Percentiles rank a stretch among this genome's conserved stretches.
These are phyloP conservation scores for Tribolium madens DNA, from an alignment of 1,140 invertebrate genomes.

Conservation along the genomic window DNA sequence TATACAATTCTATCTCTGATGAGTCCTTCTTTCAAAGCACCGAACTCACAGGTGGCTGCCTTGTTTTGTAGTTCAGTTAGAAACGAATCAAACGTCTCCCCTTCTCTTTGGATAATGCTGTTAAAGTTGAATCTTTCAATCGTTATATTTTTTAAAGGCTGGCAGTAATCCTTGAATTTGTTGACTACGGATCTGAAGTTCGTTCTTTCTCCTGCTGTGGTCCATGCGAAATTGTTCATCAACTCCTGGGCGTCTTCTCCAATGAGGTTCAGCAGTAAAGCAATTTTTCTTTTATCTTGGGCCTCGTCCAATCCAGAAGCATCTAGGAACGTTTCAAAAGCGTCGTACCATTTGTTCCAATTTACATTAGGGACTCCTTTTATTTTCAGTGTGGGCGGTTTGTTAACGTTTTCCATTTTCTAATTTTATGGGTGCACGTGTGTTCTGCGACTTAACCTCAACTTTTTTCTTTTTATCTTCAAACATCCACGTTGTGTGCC, in stretches of 20 bases:
- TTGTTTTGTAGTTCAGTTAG: slow-evolving; percentile 54
- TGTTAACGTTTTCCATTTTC: background rate
- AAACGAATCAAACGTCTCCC: slow-evolving; percentile 58
- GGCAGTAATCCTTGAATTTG: slow-evolving; percentile 54
- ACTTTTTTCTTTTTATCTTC: slow-evolving; percentile 6
- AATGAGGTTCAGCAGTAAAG: slow-evolving; percentile 38
- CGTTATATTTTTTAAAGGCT: slow-evolving; percentile 55
- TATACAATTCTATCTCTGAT: slow-evolving; percentile 55
- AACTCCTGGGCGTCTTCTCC: slow-evolving; percentile 41
- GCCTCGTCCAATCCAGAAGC: slow-evolving; percentile 3
- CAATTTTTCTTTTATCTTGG: slow-evolving; percentile 27
- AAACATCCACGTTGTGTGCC: slow-evolving; percentile 33
- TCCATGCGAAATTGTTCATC: slow-evolving; percentile 41
- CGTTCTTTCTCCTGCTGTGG: background rate
- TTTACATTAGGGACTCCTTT: slow-evolving; percentile 38
- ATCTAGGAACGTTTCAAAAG: slow-evolving; percentile 24
- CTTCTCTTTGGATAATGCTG: slow-evolving; percentile 53
- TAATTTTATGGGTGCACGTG: background rate
- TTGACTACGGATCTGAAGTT: slow-evolving; percentile 8
- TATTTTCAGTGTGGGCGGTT: background rate
- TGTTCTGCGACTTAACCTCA: background rate
- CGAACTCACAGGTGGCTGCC: slow-evolving; percentile 55
- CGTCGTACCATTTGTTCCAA: slow-evolving; percentile 40
- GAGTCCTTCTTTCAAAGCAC: slow-evolving; percentile 48
- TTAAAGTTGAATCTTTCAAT: slow-evolving; percentile 58